phyloP scores from a whole-genome alignment of 2,888 invertebrate species.

The Balanococcus diminutus region DNA sequence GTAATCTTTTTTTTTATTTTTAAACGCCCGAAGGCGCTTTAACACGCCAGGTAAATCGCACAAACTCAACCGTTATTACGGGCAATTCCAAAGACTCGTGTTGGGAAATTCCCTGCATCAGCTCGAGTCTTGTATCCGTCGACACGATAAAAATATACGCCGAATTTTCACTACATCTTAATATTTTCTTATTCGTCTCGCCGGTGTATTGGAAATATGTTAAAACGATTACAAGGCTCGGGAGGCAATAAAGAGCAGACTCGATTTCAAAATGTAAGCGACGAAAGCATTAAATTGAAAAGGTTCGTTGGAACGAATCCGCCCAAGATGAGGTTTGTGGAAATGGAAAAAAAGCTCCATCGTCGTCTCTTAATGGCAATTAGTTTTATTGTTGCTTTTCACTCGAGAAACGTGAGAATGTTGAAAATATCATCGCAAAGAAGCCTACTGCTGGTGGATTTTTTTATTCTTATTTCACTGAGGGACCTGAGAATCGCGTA shows the following conservation, averaged over 20 bases:
- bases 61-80: neutral
- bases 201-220: neutral
- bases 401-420: neutral
- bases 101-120: neutral
- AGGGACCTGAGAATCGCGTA: neutral
- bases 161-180: neutral
- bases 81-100: neutral
- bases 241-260: neutral
- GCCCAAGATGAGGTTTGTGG: neutral
- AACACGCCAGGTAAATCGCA: neutral
- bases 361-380: slow-evolving; percentile 8
- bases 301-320: neutral
- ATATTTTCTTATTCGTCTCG: neutral
- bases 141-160: neutral
- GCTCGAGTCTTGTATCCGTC: neutral
- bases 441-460: neutral
- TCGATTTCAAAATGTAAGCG: neutral
- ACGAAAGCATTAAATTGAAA: slow-evolving; percentile 11
- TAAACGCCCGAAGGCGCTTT: neutral
- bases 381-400: neutral
- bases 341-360: neutral
- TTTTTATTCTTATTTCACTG: neutral
- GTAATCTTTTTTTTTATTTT: neutral
- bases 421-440: neutral
- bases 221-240: neutral